These are phyloP conservation scores for Gadopsis bispinosus DNA, from an alignment of 2,797 vertebrate genomes.

Conservation along the genomic window DNA sequence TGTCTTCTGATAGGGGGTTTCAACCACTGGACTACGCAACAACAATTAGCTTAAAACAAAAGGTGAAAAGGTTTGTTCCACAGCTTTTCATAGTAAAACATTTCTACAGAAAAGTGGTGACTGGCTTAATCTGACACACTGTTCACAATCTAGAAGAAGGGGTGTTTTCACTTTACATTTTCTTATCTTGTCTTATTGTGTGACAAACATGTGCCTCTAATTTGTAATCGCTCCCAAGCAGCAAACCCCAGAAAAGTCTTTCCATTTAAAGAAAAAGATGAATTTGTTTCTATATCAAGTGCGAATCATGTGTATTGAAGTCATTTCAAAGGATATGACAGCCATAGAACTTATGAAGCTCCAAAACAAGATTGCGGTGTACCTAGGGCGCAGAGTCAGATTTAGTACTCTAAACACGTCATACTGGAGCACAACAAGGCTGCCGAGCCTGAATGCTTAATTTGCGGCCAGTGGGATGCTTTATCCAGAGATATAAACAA, in stretches of 20 bases:
- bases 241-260: slow-evolving; percentile 11
- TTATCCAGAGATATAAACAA: slow-evolving; percentile 84
- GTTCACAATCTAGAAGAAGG: background rate
- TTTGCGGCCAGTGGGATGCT: slow-evolving; percentile 84
- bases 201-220: slow-evolving; percentile 25
- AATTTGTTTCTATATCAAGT: slow-evolving; percentile 44
- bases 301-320: slow-evolving; percentile 46
- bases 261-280: slow-evolving; percentile 23
- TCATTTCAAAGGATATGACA: slow-evolving; percentile 68
- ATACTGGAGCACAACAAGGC: slow-evolving; percentile 82
- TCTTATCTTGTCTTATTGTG: slow-evolving; percentile 23
- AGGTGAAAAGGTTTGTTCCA: background rate
- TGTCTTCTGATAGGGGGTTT: background rate
- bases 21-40: no score
- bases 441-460: slow-evolving; percentile 84
- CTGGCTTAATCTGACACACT: slow-evolving; percentile 39
- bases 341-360: slow-evolving; percentile 70
- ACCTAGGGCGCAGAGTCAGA: slow-evolving; percentile 65
- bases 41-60: background rate
- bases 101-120: slow-evolving; percentile 4
- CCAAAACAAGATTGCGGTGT: slow-evolving; percentile 73
- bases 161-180: slow-evolving; percentile 6
- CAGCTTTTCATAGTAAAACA: slow-evolving; percentile 6
- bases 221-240: slow-evolving; percentile 29
- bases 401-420: slow-evolving; percentile 83